phyloP scores from a whole-genome alignment of 2,888 invertebrate genomes.

The Sipha maydis region DNA sequence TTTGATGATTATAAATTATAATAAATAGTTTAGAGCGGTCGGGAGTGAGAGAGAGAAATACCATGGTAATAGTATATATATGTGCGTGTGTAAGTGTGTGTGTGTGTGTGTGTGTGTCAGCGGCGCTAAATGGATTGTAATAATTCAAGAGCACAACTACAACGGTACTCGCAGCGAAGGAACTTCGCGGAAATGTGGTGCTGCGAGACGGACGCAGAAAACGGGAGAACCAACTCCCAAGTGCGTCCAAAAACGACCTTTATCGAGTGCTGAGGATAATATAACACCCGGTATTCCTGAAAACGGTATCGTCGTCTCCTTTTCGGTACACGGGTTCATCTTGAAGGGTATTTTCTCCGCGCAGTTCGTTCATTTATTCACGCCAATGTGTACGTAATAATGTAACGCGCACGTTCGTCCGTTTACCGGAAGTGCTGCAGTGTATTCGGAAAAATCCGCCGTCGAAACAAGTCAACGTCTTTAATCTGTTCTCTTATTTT shows the following conservation, averaged over 20 bases:
- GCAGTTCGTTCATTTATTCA: no score
- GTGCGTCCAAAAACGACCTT: not conserved
- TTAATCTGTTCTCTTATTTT: no score
- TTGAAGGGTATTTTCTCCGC: not conserved
- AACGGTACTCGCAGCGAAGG: not conserved
- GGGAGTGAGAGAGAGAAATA: not conserved
- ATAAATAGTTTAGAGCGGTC: not conserved
- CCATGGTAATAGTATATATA: not conserved
- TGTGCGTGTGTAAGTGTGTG: not conserved
- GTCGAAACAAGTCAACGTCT: no score
- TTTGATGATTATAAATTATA: not conserved
- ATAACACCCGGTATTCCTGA: not conserved
- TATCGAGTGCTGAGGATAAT: not conserved
- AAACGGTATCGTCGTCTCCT: no score
- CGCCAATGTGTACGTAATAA: no score
- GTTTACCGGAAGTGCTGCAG: no score
- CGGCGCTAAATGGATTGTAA: conserved; percentile 40
- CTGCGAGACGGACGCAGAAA: not conserved
- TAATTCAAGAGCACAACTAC: conserved; percentile 12
- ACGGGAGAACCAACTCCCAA: not conserved
- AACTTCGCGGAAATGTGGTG: not conserved
- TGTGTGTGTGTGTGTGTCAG: not conserved
- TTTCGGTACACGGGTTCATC: not conserved
- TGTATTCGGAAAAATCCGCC: no score
- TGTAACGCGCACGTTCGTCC: no score